A percentile compares a stretch with the other conserved stretches of the same genome.
phyloP scores from a whole-genome alignment of 1,140 invertebrate species.

The Drosophila triauraria region DNA sequence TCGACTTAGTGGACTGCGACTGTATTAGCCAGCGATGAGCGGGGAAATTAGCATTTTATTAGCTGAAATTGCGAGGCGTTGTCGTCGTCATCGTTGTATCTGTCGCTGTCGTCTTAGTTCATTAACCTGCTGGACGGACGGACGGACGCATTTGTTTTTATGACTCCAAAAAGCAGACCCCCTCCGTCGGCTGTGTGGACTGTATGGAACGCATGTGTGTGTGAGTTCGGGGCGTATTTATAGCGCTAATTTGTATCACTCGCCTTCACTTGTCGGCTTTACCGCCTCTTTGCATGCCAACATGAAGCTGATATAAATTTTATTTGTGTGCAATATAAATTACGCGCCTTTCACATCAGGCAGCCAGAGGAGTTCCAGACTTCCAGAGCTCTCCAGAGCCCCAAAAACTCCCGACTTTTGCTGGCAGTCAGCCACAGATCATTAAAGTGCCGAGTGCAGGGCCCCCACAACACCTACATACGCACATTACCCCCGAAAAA shows the following conservation, averaged over 20 bases:
- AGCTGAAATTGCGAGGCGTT: slow-evolving; percentile 56
- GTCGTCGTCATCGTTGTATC: slow-evolving; percentile 29
- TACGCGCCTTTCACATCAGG: slow-evolving; percentile 51
- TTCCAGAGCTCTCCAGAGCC: slow-evolving; percentile 15
- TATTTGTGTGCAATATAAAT: slow-evolving; percentile 77
- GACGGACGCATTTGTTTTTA: slow-evolving; percentile 68
- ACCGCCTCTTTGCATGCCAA: slow-evolving; percentile 56
- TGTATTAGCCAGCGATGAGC: slow-evolving; percentile 10
- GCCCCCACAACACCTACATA: slow-evolving; percentile 36
- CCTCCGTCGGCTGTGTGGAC: slow-evolving; percentile 16
- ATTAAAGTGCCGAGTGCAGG: slow-evolving; percentile 67
- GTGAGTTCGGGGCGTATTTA: slow-evolving; percentile 60
- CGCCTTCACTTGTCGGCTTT: slow-evolving; percentile 10
- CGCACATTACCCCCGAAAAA: neutral
- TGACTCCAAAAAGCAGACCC: slow-evolving; percentile 42
- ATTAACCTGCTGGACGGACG: slow-evolving; percentile 55
- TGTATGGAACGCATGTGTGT: slow-evolving; percentile 36
- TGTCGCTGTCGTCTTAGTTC: slow-evolving; percentile 49
- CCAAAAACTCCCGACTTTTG: slow-evolving; percentile 12
- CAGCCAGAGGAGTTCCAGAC: slow-evolving; percentile 24
- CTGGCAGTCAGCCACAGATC: slow-evolving; percentile 56
- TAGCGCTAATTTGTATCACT: slow-evolving; percentile 76
- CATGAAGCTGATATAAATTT: slow-evolving; percentile 77
- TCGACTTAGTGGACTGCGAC: neutral
- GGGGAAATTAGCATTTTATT: slow-evolving; percentile 75